Evolutionary conservation across 2,797 vertebrate genomes (phyloP).

Genomic region (Amniataba percoides): DNA sequence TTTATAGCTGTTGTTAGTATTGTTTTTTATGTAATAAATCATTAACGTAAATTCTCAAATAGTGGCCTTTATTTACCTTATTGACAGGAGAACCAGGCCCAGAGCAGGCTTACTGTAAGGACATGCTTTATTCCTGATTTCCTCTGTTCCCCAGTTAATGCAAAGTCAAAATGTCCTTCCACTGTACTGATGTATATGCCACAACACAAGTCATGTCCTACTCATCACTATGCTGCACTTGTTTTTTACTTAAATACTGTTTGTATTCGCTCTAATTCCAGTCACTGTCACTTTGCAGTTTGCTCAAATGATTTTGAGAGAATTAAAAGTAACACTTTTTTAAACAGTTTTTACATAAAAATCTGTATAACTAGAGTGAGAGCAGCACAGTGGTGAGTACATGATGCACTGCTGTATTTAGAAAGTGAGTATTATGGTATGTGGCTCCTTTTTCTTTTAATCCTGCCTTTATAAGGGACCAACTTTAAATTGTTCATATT

Average conservation of each 20-base stretch:
- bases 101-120: not conserved
- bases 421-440: not conserved
- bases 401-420: not conserved
- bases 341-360: not conserved
- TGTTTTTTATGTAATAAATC: constrained; percentile 21
- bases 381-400: not conserved
- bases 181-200: not conserved
- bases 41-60: constrained; percentile 13
- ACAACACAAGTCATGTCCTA: not conserved
- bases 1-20: not conserved
- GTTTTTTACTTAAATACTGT: not conserved
- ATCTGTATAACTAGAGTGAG: not conserved
- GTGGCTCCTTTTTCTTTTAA: not conserved
- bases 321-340: not conserved
- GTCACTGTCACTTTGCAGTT: not conserved
- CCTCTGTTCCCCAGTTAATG: not conserved
- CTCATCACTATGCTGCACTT: not conserved
- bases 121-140: not conserved
- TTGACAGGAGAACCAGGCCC: not conserved
- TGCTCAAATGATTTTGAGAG: not conserved
- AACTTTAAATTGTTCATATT: not conserved
- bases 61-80: constrained; percentile 2
- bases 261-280: not conserved
- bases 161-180: not conserved
- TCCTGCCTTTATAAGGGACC: no score